A percentile compares a stretch with the other conserved stretches of the same genome.
These are phyloP conservation scores for Mustela nigripes DNA, from an alignment of 2,113 vertebrate species.

Conservation along the genomic window DNA sequence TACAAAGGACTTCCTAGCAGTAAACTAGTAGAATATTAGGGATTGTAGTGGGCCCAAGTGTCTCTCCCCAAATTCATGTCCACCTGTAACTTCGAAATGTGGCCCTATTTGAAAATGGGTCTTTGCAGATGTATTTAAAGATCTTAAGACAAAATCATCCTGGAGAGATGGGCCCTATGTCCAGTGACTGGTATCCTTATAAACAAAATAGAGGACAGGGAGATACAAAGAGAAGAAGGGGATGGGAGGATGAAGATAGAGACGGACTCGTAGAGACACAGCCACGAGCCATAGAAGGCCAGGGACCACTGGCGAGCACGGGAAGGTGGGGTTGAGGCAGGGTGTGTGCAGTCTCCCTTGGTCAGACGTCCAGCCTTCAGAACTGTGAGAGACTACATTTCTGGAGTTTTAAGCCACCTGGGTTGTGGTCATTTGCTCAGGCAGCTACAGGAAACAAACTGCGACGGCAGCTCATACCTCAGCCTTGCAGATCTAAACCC, in stretches of 20 bases:
- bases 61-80: not conserved
- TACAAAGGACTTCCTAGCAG: not conserved
- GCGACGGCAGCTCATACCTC: fast-evolving
- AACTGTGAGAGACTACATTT: not conserved
- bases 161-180: not conserved
- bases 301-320: fast-evolving
- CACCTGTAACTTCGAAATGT: not conserved
- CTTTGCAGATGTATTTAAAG: not conserved
- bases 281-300: not conserved
- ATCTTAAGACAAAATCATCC: not conserved
- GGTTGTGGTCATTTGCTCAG: not conserved
- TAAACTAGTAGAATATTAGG: not conserved
- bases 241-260: not conserved
- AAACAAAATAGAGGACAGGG: not conserved
- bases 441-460: not conserved
- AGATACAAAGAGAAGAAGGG: not conserved
- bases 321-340: no score
- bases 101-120: not conserved
- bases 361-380: not conserved
- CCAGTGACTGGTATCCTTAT: not conserved
- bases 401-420: not conserved
- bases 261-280: fast-evolving
- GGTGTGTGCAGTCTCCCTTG: not conserved
- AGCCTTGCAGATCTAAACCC: not conserved
- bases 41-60: fast-evolving